Evolutionary conservation across 2,113 vertebrate species (phyloP).

Genomic region (Pluvianellus socialis): DNA sequence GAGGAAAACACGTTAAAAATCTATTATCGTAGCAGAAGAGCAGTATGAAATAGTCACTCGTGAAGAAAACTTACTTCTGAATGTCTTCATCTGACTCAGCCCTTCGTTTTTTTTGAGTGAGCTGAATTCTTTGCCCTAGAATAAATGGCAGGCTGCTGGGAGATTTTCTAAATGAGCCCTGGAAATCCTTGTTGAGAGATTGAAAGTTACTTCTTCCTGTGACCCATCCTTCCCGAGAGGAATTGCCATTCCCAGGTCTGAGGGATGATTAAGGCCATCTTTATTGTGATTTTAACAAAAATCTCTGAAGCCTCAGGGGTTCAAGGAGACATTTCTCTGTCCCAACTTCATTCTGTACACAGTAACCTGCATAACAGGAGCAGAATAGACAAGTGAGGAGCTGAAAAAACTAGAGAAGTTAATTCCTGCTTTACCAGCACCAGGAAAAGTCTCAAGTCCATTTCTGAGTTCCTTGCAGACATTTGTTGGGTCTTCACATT

Average conservation of each 20-base stretch:
- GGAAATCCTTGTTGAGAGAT: background rate
- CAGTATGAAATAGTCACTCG: background rate
- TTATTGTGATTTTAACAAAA: background rate
- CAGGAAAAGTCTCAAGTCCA: background rate
- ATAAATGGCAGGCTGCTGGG: background rate
- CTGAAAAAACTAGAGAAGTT: background rate
- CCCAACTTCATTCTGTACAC: background rate
- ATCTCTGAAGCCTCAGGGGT: background rate
- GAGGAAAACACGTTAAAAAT: background rate
- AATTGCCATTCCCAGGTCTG: background rate
- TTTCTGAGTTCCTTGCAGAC: background rate
- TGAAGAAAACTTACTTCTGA: background rate
- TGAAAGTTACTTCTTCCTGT: background rate
- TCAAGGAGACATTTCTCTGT: background rate
- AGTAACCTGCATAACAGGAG: background rate
- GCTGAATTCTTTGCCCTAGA: background rate
- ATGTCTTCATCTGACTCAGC: background rate
- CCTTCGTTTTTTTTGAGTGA: rapidly evolving
- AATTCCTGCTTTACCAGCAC: background rate
- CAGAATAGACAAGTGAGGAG: background rate
- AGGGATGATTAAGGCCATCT: background rate
- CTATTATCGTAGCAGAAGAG: background rate
- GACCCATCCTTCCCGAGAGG: background rate
- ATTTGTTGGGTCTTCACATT: background rate
- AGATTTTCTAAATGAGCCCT: background rate